Percentiles rank a stretch among this genome's conserved stretches.
These are phyloP conservation scores for Sporophila hypoxantha DNA, from an alignment of 2,113 vertebrate species.

Conservation along the genomic window DNA sequence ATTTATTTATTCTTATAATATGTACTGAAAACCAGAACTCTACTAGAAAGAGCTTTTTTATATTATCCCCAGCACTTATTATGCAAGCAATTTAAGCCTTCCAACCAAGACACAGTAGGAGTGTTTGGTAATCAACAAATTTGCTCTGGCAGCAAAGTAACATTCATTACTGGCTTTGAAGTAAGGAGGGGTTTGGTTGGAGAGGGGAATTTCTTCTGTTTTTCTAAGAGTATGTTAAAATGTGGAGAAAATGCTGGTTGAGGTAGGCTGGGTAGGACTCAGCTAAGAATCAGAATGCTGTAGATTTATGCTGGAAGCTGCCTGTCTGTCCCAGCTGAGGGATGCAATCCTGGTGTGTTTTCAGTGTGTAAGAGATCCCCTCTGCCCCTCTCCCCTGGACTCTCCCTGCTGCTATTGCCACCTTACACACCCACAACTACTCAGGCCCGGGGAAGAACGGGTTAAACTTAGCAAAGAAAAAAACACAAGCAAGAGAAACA, in stretches of 20 bases:
- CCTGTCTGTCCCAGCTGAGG: not conserved
- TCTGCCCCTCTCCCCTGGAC: not conserved
- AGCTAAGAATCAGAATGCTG: not conserved
- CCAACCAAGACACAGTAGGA: slow-evolving; percentile 20
- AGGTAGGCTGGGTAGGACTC: not conserved
- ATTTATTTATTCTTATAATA: not conserved
- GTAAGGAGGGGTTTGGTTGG: not conserved
- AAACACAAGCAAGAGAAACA: slow-evolving; percentile 23
- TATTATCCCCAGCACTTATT: not conserved
- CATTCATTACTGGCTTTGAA: not conserved
- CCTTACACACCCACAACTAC: rapidly evolving
- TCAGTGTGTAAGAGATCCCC: not conserved
- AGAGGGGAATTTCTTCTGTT: not conserved
- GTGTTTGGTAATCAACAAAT: slow-evolving; percentile 20
- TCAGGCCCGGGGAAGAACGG: not conserved
- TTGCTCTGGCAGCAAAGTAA: not conserved
- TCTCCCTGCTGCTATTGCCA: not conserved
- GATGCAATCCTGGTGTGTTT: not conserved
- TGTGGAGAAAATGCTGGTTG: not conserved
- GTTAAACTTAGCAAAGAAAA: not conserved
- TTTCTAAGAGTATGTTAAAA: not conserved
- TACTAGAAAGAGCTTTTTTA: not conserved
- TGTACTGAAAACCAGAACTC: not conserved
- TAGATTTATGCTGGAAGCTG: not conserved
- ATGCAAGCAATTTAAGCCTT: slow-evolving; percentile 26